Percentiles rank a stretch among this genome's conserved stretches.
Conservation (phyloP, 2,888 invertebrate species). For the Trichopria drosophilae region DNA sequence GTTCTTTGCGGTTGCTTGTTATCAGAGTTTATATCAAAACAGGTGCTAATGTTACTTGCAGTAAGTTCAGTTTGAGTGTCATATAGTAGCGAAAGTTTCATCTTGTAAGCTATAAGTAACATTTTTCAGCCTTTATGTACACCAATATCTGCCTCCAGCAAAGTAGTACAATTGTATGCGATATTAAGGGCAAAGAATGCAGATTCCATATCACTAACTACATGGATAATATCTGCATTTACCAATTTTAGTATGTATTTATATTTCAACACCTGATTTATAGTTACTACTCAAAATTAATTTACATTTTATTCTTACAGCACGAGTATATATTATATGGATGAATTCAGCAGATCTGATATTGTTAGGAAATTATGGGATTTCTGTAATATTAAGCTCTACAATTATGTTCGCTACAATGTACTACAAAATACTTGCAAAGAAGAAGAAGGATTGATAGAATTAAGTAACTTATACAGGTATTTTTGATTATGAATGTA, state of each 20-base stretch:
- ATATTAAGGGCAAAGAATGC: conserved; percentile 73
- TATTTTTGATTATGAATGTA: not conserved
- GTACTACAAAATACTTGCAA: conserved; percentile 63
- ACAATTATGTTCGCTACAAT: conserved; percentile 73
- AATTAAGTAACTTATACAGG: not conserved
- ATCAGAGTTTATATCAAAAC: conserved; percentile 59
- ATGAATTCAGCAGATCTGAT: conserved; percentile 77
- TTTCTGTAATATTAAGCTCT: conserved; percentile 72
- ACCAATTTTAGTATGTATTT: conserved; percentile 81
- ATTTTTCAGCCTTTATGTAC: conserved; percentile 60
- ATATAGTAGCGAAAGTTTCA: too few relatives aligned
- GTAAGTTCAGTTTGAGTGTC: too few relatives aligned
- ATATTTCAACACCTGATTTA: too few relatives aligned
- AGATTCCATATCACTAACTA: conserved; percentile 75
- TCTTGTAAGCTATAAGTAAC: too few relatives aligned
- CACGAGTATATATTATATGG: conserved; percentile 77
- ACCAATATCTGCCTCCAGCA: conserved; percentile 82
- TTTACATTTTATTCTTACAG: conserved; percentile 58
- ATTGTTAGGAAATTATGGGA: conserved; percentile 72
- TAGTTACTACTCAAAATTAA: not conserved
- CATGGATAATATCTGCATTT: conserved; percentile 80
- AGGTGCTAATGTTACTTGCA: conserved; percentile 65
- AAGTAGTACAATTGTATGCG: conserved; percentile 75
- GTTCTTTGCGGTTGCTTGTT: conserved; percentile 51
- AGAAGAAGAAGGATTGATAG: too few relatives aligned